A percentile compares a stretch with the other conserved stretches of the same genome.
Evolutionary conservation across 2,888 invertebrate species (phyloP).

Genomic region (Endotricha flammealis): DNA sequence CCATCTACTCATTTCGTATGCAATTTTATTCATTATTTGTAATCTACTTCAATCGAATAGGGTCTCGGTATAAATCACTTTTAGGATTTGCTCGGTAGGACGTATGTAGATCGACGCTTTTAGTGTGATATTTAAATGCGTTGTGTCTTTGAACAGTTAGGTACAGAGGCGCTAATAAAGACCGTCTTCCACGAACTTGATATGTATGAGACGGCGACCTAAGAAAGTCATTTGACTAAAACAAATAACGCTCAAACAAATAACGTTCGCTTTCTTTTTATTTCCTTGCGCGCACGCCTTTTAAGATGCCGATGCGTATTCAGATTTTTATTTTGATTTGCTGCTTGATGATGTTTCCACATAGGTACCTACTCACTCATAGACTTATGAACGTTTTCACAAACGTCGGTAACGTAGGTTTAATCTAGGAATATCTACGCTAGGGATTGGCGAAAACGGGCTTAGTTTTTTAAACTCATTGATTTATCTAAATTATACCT

Average conservation of each 20-base stretch:
- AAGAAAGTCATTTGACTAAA: conserved; percentile 72
- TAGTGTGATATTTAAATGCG: conserved; percentile 72
- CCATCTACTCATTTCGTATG: conserved; percentile 73
- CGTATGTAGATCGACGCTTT: conserved; percentile 75
- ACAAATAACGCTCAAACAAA: conserved; percentile 68
- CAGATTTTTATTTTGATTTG: conserved; percentile 45
- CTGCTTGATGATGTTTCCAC: no score
- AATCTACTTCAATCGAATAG: conserved; percentile 76
- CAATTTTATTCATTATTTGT: conserved; percentile 79
- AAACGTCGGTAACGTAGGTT: no score
- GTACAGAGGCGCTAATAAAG: conserved; percentile 62
- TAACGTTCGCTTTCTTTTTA: conserved; percentile 56
- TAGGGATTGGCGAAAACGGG: no score
- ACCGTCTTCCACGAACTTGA: conserved; percentile 43
- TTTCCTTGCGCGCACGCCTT: conserved; percentile 52
- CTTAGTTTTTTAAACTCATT: no score
- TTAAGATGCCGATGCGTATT: conserved; percentile 53
- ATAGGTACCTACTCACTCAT: no score
- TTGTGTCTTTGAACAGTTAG: conserved; percentile 58
- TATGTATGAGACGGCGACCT: conserved; percentile 55
- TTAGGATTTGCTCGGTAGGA: conserved; percentile 69
- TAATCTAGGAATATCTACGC: no score
- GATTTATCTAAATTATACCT: no score
- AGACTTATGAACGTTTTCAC: no score
- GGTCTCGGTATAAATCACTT: conserved; percentile 74